These are phyloP conservation scores for Hyppa rectilinea DNA, from an alignment of 2,888 invertebrate species.

Conservation along the genomic window DNA sequence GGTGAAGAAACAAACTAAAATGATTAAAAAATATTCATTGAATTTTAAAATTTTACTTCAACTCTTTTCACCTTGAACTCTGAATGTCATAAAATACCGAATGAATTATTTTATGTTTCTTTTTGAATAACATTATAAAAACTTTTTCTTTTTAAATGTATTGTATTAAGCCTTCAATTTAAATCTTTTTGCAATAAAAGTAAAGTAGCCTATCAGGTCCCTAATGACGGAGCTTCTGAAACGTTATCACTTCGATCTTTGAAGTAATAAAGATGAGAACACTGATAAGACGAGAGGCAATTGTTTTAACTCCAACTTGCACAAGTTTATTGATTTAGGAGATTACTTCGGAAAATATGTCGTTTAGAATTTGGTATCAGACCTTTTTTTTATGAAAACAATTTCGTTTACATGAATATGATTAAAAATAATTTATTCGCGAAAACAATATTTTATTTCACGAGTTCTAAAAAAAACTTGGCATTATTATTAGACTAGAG, in stretches of 20 bases:
- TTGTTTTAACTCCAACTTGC: slow-evolving; percentile 61
- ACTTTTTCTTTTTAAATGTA: slow-evolving; percentile 17
- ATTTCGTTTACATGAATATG: background rate
- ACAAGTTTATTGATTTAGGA: slow-evolving; percentile 55
- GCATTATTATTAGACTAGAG: too few relatives aligned
- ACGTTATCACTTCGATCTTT: slow-evolving; percentile 64
- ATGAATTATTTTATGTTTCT: background rate
- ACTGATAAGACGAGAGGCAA: slow-evolving; percentile 58
- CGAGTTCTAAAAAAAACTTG: background rate
- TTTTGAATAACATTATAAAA: slow-evolving; percentile 5
- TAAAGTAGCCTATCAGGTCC: slow-evolving; percentile 58
- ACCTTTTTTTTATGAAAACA: background rate
- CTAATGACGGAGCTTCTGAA: slow-evolving; percentile 59
- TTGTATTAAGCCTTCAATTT: slow-evolving; percentile 37
- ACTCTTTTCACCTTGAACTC: background rate
- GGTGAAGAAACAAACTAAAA: slow-evolving; percentile 4
- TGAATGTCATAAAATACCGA: background rate
- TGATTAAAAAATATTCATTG: background rate
- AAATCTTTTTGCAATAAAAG: slow-evolving; percentile 53
- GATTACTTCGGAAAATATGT: slow-evolving; percentile 29
- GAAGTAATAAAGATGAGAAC: slow-evolving; percentile 64
- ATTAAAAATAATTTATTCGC: background rate
- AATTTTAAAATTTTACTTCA: slow-evolving; percentile 14
- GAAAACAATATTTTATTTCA: background rate
- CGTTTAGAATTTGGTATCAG: background rate